A percentile compares a stretch with the other conserved stretches of the same genome.
Evolutionary conservation across 2,888 invertebrate genomes (phyloP).

Genomic region (Allolobophora icterica): DNA sequence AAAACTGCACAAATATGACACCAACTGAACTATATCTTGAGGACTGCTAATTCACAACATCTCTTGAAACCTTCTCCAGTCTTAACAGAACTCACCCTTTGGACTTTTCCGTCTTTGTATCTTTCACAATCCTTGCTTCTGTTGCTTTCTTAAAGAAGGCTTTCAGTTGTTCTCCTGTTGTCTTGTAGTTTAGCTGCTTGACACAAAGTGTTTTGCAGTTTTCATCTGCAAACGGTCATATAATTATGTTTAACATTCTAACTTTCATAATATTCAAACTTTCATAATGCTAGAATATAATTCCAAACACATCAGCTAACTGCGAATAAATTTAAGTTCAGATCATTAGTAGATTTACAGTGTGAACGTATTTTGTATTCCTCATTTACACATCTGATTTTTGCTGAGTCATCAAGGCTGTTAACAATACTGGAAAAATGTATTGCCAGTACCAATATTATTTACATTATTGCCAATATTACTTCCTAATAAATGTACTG

Average conservation of each 20-base stretch:
- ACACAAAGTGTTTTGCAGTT: slow-evolving; percentile 19
- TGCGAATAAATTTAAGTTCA: not conserved
- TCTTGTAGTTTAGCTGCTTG: not conserved
- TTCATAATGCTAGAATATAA: not conserved
- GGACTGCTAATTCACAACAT: not conserved
- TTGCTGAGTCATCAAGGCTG: too few relatives aligned
- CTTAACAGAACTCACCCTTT: slow-evolving; percentile 23
- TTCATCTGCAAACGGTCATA: not conserved
- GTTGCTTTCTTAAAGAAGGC: slow-evolving; percentile 7
- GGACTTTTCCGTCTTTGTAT: not conserved
- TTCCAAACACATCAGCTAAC: not conserved
- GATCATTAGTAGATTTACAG: not conserved
- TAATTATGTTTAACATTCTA: too few relatives aligned
- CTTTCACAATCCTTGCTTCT: slow-evolving; percentile 2
- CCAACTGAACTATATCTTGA: not conserved
- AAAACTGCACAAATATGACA: not conserved
- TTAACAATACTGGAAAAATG: too few relatives aligned
- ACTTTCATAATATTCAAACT: not conserved
- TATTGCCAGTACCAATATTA: too few relatives aligned
- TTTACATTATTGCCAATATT: too few relatives aligned
- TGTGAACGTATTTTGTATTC: not conserved
- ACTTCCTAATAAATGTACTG: too few relatives aligned
- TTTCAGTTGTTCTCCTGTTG: not conserved
- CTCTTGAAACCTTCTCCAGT: not conserved
- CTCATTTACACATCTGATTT: not conserved